These are phyloP conservation scores for Timema podura DNA, from an alignment of 2,888 invertebrate genomes.

Conservation along the genomic window DNA sequence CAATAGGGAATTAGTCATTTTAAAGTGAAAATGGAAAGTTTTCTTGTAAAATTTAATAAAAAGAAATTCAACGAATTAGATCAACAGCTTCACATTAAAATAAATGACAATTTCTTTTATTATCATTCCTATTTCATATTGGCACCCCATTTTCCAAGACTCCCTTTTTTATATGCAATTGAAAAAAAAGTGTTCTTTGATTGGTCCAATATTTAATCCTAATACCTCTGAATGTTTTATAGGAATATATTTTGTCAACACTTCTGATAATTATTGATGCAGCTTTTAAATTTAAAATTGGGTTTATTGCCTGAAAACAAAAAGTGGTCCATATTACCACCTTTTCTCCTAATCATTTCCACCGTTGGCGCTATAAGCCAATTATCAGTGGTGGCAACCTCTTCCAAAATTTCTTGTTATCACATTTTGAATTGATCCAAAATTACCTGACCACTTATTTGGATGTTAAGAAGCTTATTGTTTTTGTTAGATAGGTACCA, in stretches of 20 bases:
- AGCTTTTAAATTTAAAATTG: neutral
- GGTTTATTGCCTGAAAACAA: neutral
- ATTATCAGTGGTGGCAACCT: no score
- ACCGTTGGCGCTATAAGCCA: no score
- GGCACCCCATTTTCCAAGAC: neutral
- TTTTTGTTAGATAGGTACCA: no score
- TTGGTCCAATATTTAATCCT: neutral
- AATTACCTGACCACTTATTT: no score
- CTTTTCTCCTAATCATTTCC: no score
- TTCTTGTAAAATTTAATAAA: no score
- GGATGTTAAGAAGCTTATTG: no score
- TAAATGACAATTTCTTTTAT: neutral
- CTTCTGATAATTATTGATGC: neutral
- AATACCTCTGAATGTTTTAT: neutral
- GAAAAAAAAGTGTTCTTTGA: neutral
- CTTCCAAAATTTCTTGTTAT: no score
- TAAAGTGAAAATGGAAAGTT: no score
- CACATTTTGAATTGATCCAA: no score
- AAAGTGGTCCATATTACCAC: constrained; percentile 12
- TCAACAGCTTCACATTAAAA: neutral
- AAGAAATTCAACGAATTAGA: no score
- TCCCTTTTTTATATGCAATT: neutral
- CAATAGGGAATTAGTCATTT: no score
- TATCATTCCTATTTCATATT: neutral
- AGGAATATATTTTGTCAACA: neutral